phyloP scores from a whole-genome alignment of 1,140 invertebrate genomes.

The Nasonia vitripennis region DNA sequence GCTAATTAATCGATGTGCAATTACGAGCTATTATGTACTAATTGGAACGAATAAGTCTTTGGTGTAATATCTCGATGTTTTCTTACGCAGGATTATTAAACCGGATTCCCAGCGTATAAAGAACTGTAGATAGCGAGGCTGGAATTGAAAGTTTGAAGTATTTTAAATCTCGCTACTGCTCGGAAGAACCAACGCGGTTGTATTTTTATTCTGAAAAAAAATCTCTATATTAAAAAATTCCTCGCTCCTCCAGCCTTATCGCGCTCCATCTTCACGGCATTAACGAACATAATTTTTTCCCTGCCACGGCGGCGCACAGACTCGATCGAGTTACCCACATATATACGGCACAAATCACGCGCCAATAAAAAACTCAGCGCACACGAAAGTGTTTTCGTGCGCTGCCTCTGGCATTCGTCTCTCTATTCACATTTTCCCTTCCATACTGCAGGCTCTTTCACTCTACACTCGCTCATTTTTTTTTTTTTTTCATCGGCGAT shows the following conservation, averaged over 20 bases:
- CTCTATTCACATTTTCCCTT: slow-evolving; percentile 19
- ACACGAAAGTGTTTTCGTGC: neutral
- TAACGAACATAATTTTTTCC: neutral
- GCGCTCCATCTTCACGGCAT: neutral
- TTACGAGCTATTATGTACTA: neutral
- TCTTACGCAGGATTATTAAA: slow-evolving; percentile 5
- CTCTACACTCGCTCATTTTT: neutral
- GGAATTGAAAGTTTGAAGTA: slow-evolving; percentile 26
- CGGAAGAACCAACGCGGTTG: too few relatives aligned
- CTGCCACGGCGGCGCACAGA: neutral
- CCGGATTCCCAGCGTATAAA: neutral
- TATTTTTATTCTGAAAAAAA: too few relatives aligned
- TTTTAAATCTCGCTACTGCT: too few relatives aligned
- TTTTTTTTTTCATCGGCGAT: slow-evolving; percentile 56
- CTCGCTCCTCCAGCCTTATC: too few relatives aligned
- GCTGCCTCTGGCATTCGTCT: slow-evolving; percentile 22
- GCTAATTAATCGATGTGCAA: slow-evolving; percentile 19
- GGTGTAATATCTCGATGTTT: neutral
- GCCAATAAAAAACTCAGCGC: slow-evolving; percentile 12
- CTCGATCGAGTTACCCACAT: too few relatives aligned
- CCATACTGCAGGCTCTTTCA: neutral
- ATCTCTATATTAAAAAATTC: too few relatives aligned
- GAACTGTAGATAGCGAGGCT: neutral
- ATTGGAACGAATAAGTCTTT: neutral
- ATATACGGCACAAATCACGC: neutral